Percentiles rank a stretch among this genome's conserved stretches.
Conservation (phyloP, 2,797 vertebrate genomes). For the Aulostomus chinensis region DNA sequence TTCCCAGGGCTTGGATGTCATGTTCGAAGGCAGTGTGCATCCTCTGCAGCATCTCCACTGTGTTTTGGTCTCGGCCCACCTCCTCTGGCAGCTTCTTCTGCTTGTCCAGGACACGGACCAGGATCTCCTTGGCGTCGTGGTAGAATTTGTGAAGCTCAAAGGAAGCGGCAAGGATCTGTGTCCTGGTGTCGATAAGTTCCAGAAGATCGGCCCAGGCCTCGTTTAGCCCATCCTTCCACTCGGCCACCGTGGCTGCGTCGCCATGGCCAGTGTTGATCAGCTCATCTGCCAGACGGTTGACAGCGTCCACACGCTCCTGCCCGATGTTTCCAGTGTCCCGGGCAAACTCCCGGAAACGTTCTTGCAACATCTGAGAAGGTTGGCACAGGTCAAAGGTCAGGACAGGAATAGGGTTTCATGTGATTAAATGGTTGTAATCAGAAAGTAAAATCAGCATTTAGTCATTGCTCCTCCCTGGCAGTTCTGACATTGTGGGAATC, state of each 20-base stretch:
- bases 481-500: too few species aligned
- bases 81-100: slow-evolving; percentile 97
- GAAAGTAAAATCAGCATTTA: too few species aligned
- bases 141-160: slow-evolving; percentile 98
- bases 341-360: slow-evolving; percentile 95
- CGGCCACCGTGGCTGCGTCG: slow-evolving; percentile 93
- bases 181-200: slow-evolving; percentile 97
- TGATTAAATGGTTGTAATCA: too few species aligned
- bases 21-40: slow-evolving; percentile 98
- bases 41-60: slow-evolving; percentile 94
- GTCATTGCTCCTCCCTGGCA: too few species aligned
- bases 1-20: slow-evolving; percentile 95
- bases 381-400: too few species aligned
- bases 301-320: slow-evolving; percentile 93
- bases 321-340: slow-evolving; percentile 97
- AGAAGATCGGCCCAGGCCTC: slow-evolving; percentile 98
- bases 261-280: slow-evolving; percentile 95
- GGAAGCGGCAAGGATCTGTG: slow-evolving; percentile 96
- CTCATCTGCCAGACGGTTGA: slow-evolving; percentile 94
- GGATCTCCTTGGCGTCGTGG: slow-evolving; percentile 96
- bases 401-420: too few species aligned
- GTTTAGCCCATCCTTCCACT: slow-evolving; percentile 98
- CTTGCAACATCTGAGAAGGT: slow-evolving; percentile 88
- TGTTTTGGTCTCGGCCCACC: slow-evolving; percentile 96
- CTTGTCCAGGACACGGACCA: slow-evolving; percentile 92